These are phyloP conservation scores for Papilio machaon DNA, from an alignment of 1,140 invertebrate genomes.

Conservation along the genomic window DNA sequence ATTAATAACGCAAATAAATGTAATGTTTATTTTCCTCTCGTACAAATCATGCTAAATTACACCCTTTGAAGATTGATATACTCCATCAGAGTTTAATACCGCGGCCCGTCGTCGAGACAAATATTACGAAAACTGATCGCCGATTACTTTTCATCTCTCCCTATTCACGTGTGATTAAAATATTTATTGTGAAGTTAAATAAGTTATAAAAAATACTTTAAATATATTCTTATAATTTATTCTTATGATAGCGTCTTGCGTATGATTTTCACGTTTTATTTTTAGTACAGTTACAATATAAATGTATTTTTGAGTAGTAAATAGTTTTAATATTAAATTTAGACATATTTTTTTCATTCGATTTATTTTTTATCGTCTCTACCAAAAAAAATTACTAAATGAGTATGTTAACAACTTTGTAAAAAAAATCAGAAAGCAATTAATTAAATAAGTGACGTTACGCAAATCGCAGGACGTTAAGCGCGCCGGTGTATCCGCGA, in stretches of 20 bases:
- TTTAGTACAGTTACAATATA: no score
- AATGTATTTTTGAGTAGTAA: no score
- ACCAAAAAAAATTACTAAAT: background rate
- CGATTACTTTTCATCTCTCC: background rate
- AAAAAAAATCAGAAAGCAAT: background rate
- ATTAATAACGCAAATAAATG: slow-evolving; percentile 24
- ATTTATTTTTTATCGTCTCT: no score
- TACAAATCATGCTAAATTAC: slow-evolving; percentile 24
- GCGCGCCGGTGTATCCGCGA: slow-evolving; percentile 47
- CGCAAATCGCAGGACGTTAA: slow-evolving; percentile 39
- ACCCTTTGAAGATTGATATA: slow-evolving; percentile 31
- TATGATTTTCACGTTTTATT: no score
- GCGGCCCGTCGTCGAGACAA: slow-evolving; percentile 21
- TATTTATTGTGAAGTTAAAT: background rate
- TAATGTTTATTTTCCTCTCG: slow-evolving; percentile 16
- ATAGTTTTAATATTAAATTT: background rate
- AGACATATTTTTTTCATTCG: background rate
- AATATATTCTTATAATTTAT: background rate
- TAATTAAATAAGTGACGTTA: slow-evolving; percentile 1
- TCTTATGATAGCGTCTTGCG: no score
- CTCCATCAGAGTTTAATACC: slow-evolving; percentile 19
- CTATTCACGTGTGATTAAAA: background rate
- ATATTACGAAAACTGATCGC: slow-evolving; percentile 31
- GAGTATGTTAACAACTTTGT: background rate
- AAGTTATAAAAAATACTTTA: background rate